Evolutionary conservation across 2,113 vertebrate species (phyloP).

Genomic region (Etheostoma cragini): DNA sequence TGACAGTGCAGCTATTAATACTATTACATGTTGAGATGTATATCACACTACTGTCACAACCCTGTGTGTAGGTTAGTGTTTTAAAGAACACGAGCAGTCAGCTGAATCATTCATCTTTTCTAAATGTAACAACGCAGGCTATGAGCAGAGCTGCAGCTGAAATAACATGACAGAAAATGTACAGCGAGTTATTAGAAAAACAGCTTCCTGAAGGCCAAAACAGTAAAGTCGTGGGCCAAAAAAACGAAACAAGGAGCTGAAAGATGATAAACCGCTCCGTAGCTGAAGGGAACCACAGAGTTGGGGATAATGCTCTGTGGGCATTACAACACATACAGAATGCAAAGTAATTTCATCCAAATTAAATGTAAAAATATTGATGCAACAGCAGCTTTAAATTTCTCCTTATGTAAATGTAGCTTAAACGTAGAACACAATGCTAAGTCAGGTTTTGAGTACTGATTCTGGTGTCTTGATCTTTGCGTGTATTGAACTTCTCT

Average conservation of each 20-base stretch:
- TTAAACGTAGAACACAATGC: background rate
- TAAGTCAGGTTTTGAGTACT: background rate
- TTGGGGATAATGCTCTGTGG: background rate
- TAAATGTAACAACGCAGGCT: no score
- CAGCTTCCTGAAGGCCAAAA: background rate
- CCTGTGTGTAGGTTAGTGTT: conserved; percentile 4
- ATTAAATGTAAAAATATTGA: background rate
- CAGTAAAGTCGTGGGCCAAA: background rate
- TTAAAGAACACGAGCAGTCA: background rate
- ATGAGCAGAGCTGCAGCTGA: background rate
- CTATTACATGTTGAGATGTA: conserved; percentile 21
- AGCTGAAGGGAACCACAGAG: background rate
- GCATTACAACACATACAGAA: background rate
- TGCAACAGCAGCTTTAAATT: background rate
- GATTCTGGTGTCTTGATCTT: background rate
- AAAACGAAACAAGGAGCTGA: background rate
- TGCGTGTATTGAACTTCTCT: background rate
- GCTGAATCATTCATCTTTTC: background rate
- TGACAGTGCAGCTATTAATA: conserved; percentile 16
- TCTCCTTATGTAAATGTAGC: background rate
- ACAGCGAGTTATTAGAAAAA: no score
- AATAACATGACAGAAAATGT: background rate
- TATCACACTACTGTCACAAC: conserved; percentile 26
- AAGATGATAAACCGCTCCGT: background rate
- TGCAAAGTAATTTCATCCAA: background rate